These are phyloP conservation scores for Cyclophora punctaria DNA, from an alignment of 2,888 invertebrate genomes.

Conservation along the genomic window DNA sequence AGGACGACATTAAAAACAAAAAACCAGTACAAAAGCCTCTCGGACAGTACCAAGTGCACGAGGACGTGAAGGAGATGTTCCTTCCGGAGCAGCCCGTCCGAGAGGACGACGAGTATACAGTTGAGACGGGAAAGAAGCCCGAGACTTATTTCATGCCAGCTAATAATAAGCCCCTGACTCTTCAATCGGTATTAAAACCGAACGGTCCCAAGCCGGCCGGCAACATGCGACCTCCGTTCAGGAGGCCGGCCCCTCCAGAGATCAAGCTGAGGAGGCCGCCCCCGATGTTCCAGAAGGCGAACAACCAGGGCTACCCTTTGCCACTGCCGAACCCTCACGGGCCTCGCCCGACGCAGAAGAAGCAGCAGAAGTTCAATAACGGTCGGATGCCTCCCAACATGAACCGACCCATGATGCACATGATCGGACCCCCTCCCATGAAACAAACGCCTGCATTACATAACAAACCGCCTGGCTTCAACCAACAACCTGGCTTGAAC, in stretches of 20 bases:
- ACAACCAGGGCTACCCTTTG: constrained; percentile 42
- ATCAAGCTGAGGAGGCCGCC: constrained; percentile 59
- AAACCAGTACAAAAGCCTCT: constrained; percentile 20
- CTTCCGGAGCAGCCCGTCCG: constrained; percentile 48
- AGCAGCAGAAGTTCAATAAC: constrained; percentile 33
- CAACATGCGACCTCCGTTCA: constrained; percentile 50
- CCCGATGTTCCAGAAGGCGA: constrained; percentile 38
- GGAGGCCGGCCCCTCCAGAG: constrained; percentile 62
- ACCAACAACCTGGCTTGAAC: not conserved
- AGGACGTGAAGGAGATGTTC: constrained; percentile 47
- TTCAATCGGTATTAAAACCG: constrained; percentile 63
- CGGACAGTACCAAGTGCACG: constrained; percentile 53
- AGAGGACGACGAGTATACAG: constrained; percentile 54
- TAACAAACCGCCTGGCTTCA: constrained; percentile 20
- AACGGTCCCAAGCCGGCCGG: constrained; percentile 39
- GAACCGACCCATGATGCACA: constrained; percentile 34
- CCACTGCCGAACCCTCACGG: constrained; percentile 48
- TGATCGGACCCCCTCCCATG: constrained; percentile 37
- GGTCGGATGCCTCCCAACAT: constrained; percentile 37
- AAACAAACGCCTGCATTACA: constrained; percentile 43
- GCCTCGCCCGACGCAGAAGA: constrained; percentile 38
- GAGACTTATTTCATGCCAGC: constrained; percentile 51
- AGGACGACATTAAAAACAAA: constrained; percentile 42
- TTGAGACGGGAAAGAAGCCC: constrained; percentile 44
- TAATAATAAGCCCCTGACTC: constrained; percentile 57